phyloP scores from a whole-genome alignment of 2,113 vertebrate genomes.

The Herpailurus yagouaroundi region DNA sequence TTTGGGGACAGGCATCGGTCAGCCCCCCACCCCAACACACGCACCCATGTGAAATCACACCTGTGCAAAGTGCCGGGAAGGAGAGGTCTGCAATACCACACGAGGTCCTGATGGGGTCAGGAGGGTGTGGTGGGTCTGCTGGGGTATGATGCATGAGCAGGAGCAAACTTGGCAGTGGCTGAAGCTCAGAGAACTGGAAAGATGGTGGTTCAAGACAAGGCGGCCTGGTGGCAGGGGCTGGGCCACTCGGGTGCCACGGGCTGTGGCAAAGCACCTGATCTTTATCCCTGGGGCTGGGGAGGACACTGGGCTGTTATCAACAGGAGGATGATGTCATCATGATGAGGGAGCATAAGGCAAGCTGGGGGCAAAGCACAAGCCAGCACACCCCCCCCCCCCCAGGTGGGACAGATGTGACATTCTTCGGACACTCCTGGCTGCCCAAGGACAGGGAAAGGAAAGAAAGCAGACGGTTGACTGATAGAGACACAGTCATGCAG shows the following conservation, averaged over 20 bases:
- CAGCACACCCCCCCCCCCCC: no score
- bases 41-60: not conserved
- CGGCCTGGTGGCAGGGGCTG: not conserved
- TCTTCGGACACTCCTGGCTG: no score
- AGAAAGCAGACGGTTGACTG: no score
- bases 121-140: not conserved
- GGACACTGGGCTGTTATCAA: not conserved
- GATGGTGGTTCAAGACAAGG: not conserved
- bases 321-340: not conserved
- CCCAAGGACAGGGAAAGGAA: no score
- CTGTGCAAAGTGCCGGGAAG: not conserved
- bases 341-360: no score
- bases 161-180: not conserved
- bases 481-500: no score
- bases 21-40: not conserved
- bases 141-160: not conserved
- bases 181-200: not conserved
- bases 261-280: not conserved
- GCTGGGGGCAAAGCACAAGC: no score
- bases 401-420: no score
- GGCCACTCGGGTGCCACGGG: fast-evolving
- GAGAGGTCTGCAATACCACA: not conserved
- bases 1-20: not conserved
- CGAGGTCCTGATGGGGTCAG: not conserved
- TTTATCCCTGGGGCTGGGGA: not conserved